Percentiles rank a stretch among this genome's conserved stretches.
Evolutionary conservation across 1,140 invertebrate species (phyloP).

Genomic region (Drosophila albomicans): DNA sequence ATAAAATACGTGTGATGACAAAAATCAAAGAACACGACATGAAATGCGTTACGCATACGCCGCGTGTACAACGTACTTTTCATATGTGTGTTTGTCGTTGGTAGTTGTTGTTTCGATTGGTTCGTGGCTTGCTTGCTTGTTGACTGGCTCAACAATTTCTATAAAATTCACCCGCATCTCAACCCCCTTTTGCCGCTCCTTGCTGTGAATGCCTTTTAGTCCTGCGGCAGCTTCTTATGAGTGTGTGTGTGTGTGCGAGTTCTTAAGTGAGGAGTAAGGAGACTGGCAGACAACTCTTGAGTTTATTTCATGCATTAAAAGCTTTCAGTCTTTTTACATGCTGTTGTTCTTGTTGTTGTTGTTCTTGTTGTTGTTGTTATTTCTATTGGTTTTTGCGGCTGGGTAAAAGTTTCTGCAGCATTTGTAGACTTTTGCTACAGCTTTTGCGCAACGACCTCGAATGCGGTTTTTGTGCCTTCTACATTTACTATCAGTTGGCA

Average conservation of each 20-base stretch:
- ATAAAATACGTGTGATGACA: slow-evolving; percentile 22
- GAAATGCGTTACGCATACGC: slow-evolving; percentile 77
- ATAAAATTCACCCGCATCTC: slow-evolving; percentile 48
- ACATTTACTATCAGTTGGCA: slow-evolving; percentile 46
- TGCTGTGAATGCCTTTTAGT: slow-evolving; percentile 32
- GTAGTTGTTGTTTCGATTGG: slow-evolving; percentile 14
- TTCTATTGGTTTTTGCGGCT: slow-evolving; percentile 61
- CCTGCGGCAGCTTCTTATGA: slow-evolving; percentile 26
- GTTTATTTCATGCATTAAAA: slow-evolving; percentile 70
- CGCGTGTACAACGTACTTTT: slow-evolving; percentile 50
- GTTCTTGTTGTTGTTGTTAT: slow-evolving; percentile 45
- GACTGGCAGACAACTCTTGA: slow-evolving; percentile 55
- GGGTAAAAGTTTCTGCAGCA: slow-evolving; percentile 62
- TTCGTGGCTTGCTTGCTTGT: slow-evolving; percentile 20
- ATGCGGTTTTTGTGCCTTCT: slow-evolving; percentile 33
- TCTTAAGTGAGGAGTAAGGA: slow-evolving; percentile 29
- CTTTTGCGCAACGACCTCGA: slow-evolving; percentile 1
- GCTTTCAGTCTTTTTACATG: slow-evolving; percentile 52
- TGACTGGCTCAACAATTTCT: slow-evolving; percentile 66
- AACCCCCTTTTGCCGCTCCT: slow-evolving; percentile 56
- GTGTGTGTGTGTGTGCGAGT: slow-evolving; percentile 38
- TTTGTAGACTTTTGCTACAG: slow-evolving; percentile 68
- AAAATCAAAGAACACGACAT: slow-evolving; percentile 42
- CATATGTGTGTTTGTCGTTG: slow-evolving; percentile 5
- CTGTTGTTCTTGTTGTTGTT: slow-evolving; percentile 29